Conservation (phyloP, 1,140 invertebrate species). For the Procambarus clarkii region DNA sequence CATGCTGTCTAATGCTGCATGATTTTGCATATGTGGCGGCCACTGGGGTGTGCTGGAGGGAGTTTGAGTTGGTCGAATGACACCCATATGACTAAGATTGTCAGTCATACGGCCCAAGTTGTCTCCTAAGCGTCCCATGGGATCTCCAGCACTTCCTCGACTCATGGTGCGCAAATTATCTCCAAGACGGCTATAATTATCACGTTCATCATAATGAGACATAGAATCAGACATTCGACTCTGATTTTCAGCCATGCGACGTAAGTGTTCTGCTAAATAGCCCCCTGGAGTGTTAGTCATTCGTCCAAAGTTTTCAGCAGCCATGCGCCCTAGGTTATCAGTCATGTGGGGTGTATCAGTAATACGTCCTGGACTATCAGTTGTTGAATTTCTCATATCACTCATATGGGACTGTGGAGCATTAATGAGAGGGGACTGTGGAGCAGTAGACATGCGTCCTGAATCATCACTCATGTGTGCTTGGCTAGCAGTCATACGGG, state of each 20-base stretch:
- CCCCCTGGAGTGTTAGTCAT: slow-evolving; percentile 71
- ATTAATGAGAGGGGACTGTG: slow-evolving; percentile 55
- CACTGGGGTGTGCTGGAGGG: slow-evolving; percentile 72
- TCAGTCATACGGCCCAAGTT: slow-evolving; percentile 66
- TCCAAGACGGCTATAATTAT: slow-evolving; percentile 68
- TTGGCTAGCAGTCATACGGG: slow-evolving; percentile 70
- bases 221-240: slow-evolving; percentile 71
- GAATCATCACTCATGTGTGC: slow-evolving; percentile 69
- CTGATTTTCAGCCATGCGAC: slow-evolving; percentile 71
- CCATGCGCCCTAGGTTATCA: slow-evolving; percentile 69
- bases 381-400: slow-evolving; percentile 65
- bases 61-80: slow-evolving; percentile 70
- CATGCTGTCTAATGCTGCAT: slow-evolving; percentile 70
- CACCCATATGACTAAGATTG: slow-evolving; percentile 70
- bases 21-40: slow-evolving; percentile 72
- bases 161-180: slow-evolving; percentile 72
- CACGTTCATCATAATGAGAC: slow-evolving; percentile 71
- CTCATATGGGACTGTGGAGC: slow-evolving; percentile 59
- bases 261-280: slow-evolving; percentile 70
- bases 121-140: slow-evolving; percentile 71
- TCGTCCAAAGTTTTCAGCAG: slow-evolving; percentile 70
- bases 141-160: slow-evolving; percentile 66
- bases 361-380: slow-evolving; percentile 66
- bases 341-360: slow-evolving; percentile 71
- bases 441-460: slow-evolving; percentile 57